Conservation (phyloP, 2,113 vertebrate species). For the Ptyas mucosa region DNA sequence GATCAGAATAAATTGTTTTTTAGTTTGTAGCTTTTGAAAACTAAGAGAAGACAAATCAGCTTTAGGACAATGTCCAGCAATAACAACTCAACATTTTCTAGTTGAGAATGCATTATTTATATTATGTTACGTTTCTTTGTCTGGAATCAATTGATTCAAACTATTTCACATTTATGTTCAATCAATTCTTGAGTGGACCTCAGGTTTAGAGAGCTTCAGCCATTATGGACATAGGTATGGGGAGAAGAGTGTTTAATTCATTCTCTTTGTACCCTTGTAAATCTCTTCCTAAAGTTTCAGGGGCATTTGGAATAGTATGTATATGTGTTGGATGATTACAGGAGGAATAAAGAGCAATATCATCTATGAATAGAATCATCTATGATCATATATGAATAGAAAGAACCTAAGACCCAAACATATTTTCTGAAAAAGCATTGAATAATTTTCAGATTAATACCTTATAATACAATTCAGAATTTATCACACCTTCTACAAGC, state of each 20-base stretch:
- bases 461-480: neutral
- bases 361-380: neutral
- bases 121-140: neutral
- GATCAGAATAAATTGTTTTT: neutral
- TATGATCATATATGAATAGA: neutral
- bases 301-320: neutral
- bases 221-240: neutral
- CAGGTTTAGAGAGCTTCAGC: neutral
- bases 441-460: neutral
- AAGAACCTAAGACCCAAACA: neutral
- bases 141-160: neutral
- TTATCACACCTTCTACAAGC: neutral
- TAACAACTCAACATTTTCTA: neutral
- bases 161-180: neutral
- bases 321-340: neutral
- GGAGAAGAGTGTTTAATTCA: neutral
- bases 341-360: neutral
- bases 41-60: neutral
- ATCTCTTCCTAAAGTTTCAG: neutral
- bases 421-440: neutral
- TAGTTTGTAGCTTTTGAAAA: neutral
- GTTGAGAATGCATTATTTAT: neutral
- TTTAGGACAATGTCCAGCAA: neutral
- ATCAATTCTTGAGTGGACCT: neutral
- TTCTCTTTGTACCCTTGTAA: neutral